Percentiles rank a stretch among this genome's conserved stretches.
phyloP scores from a whole-genome alignment of 2,113 vertebrate species.

The Mastomys natalensis region DNA sequence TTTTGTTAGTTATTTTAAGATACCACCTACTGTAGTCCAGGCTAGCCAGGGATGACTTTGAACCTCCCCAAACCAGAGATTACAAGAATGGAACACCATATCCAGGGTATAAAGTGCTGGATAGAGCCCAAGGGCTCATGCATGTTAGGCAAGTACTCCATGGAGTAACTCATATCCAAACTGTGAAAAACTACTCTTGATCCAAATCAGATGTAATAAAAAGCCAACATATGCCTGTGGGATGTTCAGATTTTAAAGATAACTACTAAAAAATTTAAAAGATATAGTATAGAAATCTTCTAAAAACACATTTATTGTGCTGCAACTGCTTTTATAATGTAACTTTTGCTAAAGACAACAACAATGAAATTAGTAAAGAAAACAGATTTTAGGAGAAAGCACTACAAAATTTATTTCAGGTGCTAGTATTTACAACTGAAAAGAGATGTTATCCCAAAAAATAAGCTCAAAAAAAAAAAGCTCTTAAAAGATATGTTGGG shows the following conservation, averaged over 20 bases:
- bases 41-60: not conserved
- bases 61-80: not conserved
- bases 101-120: not conserved
- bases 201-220: not conserved
- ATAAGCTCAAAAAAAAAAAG: not conserved
- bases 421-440: not conserved
- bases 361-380: constrained; percentile 16
- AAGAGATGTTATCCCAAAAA: constrained; percentile 8
- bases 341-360: not conserved
- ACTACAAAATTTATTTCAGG: not conserved
- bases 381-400: not conserved
- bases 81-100: not conserved
- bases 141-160: not conserved
- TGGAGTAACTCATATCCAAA: not conserved
- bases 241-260: not conserved
- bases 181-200: not conserved
- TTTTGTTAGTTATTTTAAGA: not conserved
- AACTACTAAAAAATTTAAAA: not conserved
- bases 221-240: not conserved
- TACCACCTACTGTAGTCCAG: not conserved
- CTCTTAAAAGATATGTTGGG: not conserved
- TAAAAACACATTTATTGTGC: not conserved
- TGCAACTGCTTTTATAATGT: not conserved
- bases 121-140: not conserved
- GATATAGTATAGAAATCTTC: not conserved